A percentile compares a stretch with the other conserved stretches of the same genome.
These are phyloP conservation scores for Hemicordylus capensis DNA, from an alignment of 2,113 vertebrate species.

Conservation along the genomic window DNA sequence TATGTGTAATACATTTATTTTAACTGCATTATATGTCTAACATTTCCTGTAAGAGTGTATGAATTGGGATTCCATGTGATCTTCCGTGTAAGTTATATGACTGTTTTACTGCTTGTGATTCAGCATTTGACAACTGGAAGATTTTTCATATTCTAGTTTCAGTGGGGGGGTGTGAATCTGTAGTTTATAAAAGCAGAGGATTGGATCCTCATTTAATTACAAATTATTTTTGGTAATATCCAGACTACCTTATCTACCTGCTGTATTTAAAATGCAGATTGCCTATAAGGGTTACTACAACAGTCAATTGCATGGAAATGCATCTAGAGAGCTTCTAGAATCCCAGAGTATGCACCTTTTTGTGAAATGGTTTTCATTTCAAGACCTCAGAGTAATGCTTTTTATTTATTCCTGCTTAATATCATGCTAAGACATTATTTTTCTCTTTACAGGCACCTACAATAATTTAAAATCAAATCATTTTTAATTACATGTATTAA, in stretches of 20 bases:
- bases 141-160: neutral
- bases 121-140: neutral
- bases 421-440: neutral
- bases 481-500: neutral
- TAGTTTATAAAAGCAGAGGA: neutral
- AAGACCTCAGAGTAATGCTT: neutral
- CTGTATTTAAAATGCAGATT: neutral
- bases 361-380: neutral
- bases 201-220: neutral
- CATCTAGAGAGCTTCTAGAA: neutral
- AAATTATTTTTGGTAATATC: neutral
- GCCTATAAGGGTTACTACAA: neutral
- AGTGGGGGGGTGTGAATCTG: rapidly evolving
- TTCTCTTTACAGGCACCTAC: neutral
- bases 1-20: neutral
- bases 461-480: neutral
- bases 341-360: rapidly evolving
- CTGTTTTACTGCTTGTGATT: neutral
- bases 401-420: neutral
- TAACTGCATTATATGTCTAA: neutral
- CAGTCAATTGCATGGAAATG: neutral
- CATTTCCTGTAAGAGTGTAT: neutral
- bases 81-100: neutral
- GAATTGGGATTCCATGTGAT: neutral
- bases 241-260: neutral